Base-by-base conservation (phyloP, 2,888 invertebrate species). In the Aromia moschata region DNA sequence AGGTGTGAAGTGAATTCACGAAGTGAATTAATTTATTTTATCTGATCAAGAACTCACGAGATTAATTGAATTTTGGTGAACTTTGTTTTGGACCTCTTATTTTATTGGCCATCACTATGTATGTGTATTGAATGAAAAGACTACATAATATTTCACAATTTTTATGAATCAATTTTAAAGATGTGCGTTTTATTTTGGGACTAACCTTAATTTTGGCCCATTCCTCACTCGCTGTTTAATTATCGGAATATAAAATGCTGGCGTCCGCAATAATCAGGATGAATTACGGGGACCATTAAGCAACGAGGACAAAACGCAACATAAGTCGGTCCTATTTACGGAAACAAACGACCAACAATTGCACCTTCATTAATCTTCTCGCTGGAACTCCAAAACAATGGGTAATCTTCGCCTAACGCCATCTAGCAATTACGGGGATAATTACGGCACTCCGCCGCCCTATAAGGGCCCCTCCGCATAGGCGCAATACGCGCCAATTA, bases 341-440 rank as follows among this genome's bases (percentile, higher is more conserved):
- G 72, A 77, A 77, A 78, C 78, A 79, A 79, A 79, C 77, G 77
- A 79, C 76, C 74, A 76, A 75, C 78, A 78, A 79, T 79, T 78
- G 77, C 76, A 74, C 75, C 76, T 76, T 74, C 78, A 78, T 78
- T 77, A 76, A 78, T 79, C 77, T 75, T 75, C 72, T 72, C 71
- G 65, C 68, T 75, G 76, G 78, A 74, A 78, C 75, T 75, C 75
- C 75, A 76, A 79, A 78, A 80, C 79, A 80, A 79, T 78, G 71
- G 77, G 71, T 79, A 79, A 80, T 79, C 79, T 77, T 74, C 77
- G 74, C 73, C 75, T 72, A 70, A 70, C 77, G 77, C 79, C 77
- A 77, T 79, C 79, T 79, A 77, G 77, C 77, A 79, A 79, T 79
- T 79, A 80, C 74, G 71, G 75, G 76, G 76, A 77, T 77, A 80